phyloP scores from a whole-genome alignment of 2,797 vertebrate species.

The Pangasius sanitwongsei region DNA sequence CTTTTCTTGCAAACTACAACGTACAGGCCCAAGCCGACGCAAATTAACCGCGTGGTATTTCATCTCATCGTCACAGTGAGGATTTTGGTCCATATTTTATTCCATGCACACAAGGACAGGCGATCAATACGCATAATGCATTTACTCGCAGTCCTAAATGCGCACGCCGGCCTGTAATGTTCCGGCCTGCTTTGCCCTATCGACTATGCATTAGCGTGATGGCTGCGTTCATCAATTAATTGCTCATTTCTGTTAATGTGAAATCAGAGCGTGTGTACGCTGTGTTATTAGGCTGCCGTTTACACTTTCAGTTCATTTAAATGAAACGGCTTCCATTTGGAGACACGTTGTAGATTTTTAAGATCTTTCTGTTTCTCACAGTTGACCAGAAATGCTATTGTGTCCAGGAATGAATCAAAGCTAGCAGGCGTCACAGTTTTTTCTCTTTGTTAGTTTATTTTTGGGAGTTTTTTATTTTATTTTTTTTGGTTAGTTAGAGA shows the following conservation, averaged over 20 bases:
- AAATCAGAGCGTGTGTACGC: neutral
- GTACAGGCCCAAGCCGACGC: neutral
- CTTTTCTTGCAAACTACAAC: constrained; percentile 15
- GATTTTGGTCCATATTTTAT: constrained; percentile 9
- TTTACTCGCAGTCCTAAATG: constrained; percentile 23
- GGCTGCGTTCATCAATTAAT: constrained; percentile 45
- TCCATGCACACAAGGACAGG: constrained; percentile 1
- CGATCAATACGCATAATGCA: constrained; percentile 22
- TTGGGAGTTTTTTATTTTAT: too few relatives aligned
- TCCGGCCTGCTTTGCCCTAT: constrained; percentile 5
- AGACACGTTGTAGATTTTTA: neutral
- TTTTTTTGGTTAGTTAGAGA: neutral
- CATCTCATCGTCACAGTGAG: neutral
- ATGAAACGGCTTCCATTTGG: neutral
- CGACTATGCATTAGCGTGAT: constrained; percentile 36
- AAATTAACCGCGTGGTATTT: constrained; percentile 8
- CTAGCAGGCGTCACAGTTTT: neutral
- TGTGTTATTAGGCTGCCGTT: constrained; percentile 9
- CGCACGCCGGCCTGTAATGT: neutral
- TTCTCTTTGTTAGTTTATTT: neutral
- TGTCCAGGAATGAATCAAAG: neutral
- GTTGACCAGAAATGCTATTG: neutral
- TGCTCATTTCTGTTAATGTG: constrained; percentile 10
- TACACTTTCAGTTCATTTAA: neutral
- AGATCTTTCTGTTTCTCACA: neutral